These are phyloP conservation scores for Tuberolachnus salignus DNA, from an alignment of 2,888 invertebrate genomes.

Conservation along the genomic window DNA sequence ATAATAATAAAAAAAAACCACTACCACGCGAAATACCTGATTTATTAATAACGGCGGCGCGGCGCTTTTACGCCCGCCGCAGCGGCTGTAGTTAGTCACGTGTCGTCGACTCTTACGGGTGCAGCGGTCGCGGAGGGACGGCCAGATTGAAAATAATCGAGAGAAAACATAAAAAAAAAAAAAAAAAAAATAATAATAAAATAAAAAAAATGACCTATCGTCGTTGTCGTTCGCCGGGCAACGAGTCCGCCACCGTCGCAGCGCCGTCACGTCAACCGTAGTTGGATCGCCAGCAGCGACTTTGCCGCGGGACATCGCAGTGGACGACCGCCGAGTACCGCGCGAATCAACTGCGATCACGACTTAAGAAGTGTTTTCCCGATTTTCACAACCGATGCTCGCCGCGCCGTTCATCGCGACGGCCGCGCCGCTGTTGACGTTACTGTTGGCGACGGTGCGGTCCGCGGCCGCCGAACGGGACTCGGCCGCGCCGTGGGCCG, in stretches of 20 bases:
- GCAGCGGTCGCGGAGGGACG: background rate
- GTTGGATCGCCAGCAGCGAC: no score
- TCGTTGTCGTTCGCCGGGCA: background rate
- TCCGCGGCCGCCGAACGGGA: background rate
- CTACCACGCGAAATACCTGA: background rate
- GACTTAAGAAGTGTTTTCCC: no score
- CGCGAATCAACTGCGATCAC: background rate
- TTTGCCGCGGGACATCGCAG: no score
- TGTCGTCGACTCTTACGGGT: slow-evolving; percentile 17
- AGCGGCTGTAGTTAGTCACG: slow-evolving; percentile 5
- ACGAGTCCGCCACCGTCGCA: background rate
- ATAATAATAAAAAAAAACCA: background rate
- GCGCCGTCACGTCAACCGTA: background rate
- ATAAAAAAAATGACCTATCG: background rate
- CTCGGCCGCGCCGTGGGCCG: background rate
- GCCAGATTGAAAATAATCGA: no score
- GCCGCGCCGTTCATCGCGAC: background rate
- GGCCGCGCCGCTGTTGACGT: no score
- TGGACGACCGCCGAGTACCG: background rate
- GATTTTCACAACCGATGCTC: background rate
- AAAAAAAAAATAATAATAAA: no score
- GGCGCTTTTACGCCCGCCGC: background rate
- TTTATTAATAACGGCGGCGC: background rate
- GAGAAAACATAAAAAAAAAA: no score
- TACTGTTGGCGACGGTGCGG: background rate